phyloP scores from a whole-genome alignment of 2,113 vertebrate species.

The Pampusana beccarii region DNA sequence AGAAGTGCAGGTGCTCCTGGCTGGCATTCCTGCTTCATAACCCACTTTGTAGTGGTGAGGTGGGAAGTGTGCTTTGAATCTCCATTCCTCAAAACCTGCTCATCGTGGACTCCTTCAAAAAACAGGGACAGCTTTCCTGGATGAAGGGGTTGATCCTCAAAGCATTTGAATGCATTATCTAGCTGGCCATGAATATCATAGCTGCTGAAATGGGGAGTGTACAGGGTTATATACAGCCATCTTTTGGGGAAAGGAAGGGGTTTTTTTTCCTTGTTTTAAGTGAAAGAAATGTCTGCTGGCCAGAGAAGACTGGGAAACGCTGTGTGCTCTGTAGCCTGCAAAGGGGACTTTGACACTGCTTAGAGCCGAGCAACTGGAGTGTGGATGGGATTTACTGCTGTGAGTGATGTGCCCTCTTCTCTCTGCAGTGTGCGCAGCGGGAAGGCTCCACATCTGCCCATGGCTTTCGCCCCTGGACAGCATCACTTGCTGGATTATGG shows the following conservation, averaged over 20 bases:
- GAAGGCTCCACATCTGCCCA: not conserved
- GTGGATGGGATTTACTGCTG: not conserved
- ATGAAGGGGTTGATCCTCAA: not conserved
- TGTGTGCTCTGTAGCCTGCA: not conserved
- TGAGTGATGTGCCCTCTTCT: conserved; percentile 5
- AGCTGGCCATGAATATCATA: not conserved
- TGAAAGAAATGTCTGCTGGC: not conserved
- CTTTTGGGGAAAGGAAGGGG: not conserved
- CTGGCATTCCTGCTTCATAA: not conserved
- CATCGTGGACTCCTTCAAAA: not conserved
- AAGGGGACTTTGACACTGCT: not conserved
- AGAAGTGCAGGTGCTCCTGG: not conserved
- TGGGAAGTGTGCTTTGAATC: not conserved
- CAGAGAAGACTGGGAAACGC: not conserved
- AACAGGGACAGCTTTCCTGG: not conserved
- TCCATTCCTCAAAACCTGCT: not conserved
- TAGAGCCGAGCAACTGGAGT: accelerated
- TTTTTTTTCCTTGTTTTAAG: not conserved
- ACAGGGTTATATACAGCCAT: not conserved
- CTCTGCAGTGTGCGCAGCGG: not conserved
- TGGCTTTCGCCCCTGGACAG: not conserved
- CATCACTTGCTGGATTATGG: conserved; percentile 46
- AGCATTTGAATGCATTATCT: not conserved
- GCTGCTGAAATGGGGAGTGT: not conserved
- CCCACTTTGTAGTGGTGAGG: not conserved